Conservation (phyloP, 1,140 invertebrate genomes). For the Cydia pomonella region DNA sequence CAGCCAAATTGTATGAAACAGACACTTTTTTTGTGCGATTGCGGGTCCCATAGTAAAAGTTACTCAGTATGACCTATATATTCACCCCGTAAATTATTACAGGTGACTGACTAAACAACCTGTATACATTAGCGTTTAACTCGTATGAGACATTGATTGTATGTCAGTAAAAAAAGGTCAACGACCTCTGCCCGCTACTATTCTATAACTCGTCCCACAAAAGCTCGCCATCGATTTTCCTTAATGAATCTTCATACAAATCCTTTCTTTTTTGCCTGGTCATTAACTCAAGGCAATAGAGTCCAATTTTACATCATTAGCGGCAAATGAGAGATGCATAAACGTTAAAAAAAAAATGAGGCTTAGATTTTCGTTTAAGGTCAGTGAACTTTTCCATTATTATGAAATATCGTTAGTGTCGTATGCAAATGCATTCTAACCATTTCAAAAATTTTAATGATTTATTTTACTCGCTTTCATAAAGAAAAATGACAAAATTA, state of each 20-base stretch:
- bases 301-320: conserved; percentile 5
- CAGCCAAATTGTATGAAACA: no score
- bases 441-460: not conserved
- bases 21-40: no score
- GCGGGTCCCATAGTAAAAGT: no score
- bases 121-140: no score
- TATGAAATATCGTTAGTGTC: not conserved
- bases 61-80: no score
- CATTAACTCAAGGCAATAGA: conserved; percentile 15
- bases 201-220: conserved; percentile 35
- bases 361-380: not conserved
- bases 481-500: not conserved
- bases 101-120: no score
- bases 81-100: no score
- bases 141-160: no score
- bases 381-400: conserved; percentile 13
- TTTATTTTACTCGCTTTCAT: not conserved
- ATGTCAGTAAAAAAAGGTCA: not conserved
- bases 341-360: not conserved
- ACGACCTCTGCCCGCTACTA: not conserved
- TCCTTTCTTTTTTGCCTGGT: conserved; percentile 36
- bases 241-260: conserved; percentile 41
- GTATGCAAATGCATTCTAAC: not conserved
- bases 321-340: not conserved
- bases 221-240: conserved; percentile 34